Evolutionary conservation across 2,888 invertebrate species (phyloP), one percentile per base, ranked within the genome.

Genomic region (Hydrotaea cyrtoneurina): DNA sequence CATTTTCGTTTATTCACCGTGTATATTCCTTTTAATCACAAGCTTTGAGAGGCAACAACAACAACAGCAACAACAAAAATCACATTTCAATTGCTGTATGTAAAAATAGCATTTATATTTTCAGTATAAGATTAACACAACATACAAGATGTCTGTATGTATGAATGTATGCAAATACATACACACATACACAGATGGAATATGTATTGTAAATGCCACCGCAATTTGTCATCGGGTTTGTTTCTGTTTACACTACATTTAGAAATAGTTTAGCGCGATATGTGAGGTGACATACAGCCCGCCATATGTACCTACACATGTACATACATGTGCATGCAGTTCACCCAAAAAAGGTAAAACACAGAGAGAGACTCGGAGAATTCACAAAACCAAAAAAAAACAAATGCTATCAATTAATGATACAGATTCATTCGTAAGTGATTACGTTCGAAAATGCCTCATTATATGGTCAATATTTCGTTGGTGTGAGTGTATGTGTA

Each of bases 211-310:
- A 55, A 39, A 74, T 74, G 74, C 74, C 74, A 74, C 46, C n/a
- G 19, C 74, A 74, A 74, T 74, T 74, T 74, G 74, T 74, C 74
- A 74, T 74, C 74, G 46, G 19, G 57, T 62, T 74, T 74, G 73
- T 74, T 74, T 74, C n/a, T 43, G 21, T 57, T 73, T 73, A 39
- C 66, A 64, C 59, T 62, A 62, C 66, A 69, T 69, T 66, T 23
- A 69, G 69, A 69, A 46, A 69, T 69, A 62, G 62, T 62, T 62
- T 62, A 62, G 62, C 62, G 19, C 62, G 50, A 50, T n/a, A 50
- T 50, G 50, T 50, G 50, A 2, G 7, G 26, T 26, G 26, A 26
- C 59, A 15, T 23, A 59, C 23, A 59, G 15, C 5, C 10, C 5
- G 21, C 4, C n/a, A 36, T 26, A 59, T 26, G 26, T 15, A 59